phyloP scores from a whole-genome alignment of 2,113 vertebrate genomes.

The Pachyramphus minor region DNA sequence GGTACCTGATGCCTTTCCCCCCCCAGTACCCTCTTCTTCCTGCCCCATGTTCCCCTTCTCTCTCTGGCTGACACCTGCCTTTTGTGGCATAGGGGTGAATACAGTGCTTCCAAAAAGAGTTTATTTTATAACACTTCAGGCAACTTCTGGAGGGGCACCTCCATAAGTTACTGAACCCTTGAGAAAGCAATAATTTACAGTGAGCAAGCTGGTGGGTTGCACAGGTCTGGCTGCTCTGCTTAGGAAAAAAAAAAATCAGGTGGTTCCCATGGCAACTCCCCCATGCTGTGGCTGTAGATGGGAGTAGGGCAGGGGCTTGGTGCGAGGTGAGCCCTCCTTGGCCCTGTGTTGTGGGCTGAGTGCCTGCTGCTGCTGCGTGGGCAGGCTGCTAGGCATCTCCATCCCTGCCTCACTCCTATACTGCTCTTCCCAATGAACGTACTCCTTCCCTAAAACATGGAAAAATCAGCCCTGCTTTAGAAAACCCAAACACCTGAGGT shows the following conservation, averaged over 20 bases:
- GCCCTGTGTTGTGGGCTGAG: accelerated
- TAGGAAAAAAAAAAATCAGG: conserved; percentile 51
- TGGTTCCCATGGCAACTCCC: conserved; percentile 68
- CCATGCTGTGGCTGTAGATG: conserved; percentile 15
- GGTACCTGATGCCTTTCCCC: background rate
- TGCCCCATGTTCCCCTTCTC: background rate
- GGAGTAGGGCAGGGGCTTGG: background rate
- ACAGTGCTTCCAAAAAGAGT: background rate
- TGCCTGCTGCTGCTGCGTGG: background rate
- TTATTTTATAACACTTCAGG: conserved; percentile 36
- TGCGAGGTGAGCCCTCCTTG: background rate
- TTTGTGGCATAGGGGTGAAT: conserved; percentile 16
- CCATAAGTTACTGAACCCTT: conserved; percentile 47
- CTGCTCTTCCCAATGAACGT: accelerated
- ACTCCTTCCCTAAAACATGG: background rate
- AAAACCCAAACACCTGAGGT: background rate
- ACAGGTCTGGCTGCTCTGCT: conserved; percentile 53
- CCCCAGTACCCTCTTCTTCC: background rate
- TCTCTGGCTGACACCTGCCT: background rate
- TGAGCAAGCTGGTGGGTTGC: conserved; percentile 57
- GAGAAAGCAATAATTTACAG: conserved; percentile 61
- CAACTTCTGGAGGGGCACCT: conserved; percentile 30
- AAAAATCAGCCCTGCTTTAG: background rate
- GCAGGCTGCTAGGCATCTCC: background rate
- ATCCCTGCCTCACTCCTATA: accelerated